phyloP scores from a whole-genome alignment of 2,888 invertebrate genomes.

The Formica aserva region DNA sequence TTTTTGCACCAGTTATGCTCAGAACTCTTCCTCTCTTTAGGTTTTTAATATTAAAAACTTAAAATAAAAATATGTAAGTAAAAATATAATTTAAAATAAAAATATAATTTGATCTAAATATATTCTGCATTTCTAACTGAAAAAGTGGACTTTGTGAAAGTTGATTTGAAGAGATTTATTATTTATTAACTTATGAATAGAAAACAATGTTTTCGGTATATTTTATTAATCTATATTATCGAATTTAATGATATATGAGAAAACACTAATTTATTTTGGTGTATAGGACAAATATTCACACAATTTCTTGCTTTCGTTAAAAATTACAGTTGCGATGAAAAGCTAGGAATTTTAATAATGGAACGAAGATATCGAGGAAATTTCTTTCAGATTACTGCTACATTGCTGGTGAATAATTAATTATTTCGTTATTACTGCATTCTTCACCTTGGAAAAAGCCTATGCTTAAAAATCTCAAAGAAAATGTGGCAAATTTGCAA shows the following conservation, averaged over 20 bases:
- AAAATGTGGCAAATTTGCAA: not conserved
- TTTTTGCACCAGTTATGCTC: not conserved
- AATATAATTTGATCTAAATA: not conserved
- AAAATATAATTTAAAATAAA: slow-evolving; percentile 5
- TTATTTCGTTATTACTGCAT: not conserved
- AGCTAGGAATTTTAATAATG: not conserved
- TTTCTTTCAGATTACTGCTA: not conserved
- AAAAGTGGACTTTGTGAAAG: not conserved
- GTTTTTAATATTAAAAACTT: not conserved
- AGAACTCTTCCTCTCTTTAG: not conserved
- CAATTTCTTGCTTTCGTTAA: not conserved
- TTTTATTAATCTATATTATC: not conserved
- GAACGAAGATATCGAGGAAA: not conserved
- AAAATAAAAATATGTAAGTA: not conserved
- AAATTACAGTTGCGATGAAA: not conserved
- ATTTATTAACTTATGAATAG: not conserved
- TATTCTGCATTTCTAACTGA: not conserved
- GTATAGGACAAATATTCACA: not conserved
- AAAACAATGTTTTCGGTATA: not conserved
- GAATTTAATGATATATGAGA: not conserved
- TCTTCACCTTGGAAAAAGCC: not conserved
- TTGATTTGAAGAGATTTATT: not conserved
- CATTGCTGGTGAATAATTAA: not conserved
- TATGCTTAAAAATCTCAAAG: not conserved
- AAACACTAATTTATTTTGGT: not conserved